Conservation (phyloP, 2,888 invertebrate genomes). For the Epiblema foenella region DNA sequence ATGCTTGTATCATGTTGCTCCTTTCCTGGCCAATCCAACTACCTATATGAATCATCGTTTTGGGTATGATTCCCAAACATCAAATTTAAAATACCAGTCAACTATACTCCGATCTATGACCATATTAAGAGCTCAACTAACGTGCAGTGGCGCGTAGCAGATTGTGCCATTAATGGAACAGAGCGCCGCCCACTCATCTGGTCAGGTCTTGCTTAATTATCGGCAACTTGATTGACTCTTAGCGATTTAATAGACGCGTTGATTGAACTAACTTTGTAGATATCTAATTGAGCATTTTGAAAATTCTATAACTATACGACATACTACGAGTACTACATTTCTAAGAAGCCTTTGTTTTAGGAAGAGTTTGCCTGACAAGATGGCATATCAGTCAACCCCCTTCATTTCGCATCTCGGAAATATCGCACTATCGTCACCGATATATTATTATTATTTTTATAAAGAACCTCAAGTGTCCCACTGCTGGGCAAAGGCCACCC, state of each 20-base stretch:
- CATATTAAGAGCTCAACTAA: slow-evolving; percentile 47
- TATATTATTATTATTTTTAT: no score
- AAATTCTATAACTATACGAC: neutral
- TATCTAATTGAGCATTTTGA: slow-evolving; percentile 15
- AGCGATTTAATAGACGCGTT: slow-evolving; percentile 48
- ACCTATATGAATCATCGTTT: neutral
- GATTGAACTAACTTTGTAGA: slow-evolving; percentile 45
- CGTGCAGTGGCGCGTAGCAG: slow-evolving; percentile 61
- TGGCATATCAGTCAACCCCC: no score
- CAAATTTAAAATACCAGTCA: neutral
- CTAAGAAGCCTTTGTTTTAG: no score
- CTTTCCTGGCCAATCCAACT: neutral
- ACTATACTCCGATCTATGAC: slow-evolving; percentile 30
- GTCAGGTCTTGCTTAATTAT: slow-evolving; percentile 44
- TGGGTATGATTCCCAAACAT: neutral
- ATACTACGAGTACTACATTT: no score
- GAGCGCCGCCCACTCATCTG: slow-evolving; percentile 63
- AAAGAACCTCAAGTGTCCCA: no score
- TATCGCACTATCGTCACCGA: no score
- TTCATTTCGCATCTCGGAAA: no score
- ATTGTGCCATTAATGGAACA: slow-evolving; percentile 70
- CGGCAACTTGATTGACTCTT: slow-evolving; percentile 36
- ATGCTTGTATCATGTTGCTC: no score
- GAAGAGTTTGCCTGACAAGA: no score
- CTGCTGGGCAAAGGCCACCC: no score